A percentile compares a stretch with the other conserved stretches of the same genome.
Conservation (phyloP, 2,797 vertebrate species). For the Macropus fuliginosus region DNA sequence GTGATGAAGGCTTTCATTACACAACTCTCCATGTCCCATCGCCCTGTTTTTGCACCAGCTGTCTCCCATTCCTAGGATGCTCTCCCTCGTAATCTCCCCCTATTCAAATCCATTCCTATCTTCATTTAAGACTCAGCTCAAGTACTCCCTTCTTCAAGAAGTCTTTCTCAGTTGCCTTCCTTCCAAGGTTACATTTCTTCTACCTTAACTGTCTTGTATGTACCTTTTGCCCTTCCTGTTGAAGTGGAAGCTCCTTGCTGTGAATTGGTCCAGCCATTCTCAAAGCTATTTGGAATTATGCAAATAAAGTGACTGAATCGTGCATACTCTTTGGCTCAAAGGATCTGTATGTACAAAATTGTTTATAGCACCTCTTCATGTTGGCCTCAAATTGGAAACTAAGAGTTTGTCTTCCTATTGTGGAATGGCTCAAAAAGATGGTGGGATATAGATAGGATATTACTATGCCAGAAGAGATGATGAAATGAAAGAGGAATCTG, state of each 20-base stretch:
- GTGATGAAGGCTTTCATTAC: neutral
- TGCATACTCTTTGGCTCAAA: neutral
- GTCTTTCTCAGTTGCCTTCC: neutral
- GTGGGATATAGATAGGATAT: neutral
- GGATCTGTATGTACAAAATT: neutral
- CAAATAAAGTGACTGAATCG: neutral
- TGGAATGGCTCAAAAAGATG: neutral
- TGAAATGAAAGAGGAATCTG: neutral
- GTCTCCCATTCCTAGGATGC: neutral
- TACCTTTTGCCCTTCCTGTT: neutral
- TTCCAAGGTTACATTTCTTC: neutral
- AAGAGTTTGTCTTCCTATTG: neutral
- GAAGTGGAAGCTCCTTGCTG: neutral
- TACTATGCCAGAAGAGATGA: neutral
- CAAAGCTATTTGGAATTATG: neutral
- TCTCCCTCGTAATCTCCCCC: neutral
- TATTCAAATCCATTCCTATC: neutral
- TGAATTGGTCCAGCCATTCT: neutral
- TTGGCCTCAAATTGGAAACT: neutral
- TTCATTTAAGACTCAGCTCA: neutral
- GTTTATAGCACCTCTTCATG: neutral
- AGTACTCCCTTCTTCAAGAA: neutral
- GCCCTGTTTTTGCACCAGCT: neutral
- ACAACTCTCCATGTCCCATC: neutral
- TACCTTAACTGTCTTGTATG: neutral